phyloP scores from a whole-genome alignment of 2,797 vertebrate species.

The Gambusia yucatana region DNA sequence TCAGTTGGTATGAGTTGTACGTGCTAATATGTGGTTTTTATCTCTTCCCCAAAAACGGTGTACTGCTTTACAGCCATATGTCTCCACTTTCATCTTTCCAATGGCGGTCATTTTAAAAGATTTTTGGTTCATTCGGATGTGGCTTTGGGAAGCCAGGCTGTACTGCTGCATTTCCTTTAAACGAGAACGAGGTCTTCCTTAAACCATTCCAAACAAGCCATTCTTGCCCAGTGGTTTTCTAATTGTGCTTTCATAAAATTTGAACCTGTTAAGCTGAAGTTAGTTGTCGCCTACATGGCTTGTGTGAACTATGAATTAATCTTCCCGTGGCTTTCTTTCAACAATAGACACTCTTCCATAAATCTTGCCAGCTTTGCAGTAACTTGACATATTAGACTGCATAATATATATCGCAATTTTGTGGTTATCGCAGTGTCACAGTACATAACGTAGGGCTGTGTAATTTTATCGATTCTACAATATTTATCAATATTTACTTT shows the following conservation, averaged over 20 bases:
- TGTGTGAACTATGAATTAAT: not conserved
- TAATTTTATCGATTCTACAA: too few relatives aligned
- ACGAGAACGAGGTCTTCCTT: not conserved
- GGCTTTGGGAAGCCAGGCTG: not conserved
- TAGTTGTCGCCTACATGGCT: too few relatives aligned
- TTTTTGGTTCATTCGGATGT: not conserved
- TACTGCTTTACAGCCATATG: not conserved
- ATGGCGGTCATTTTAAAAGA: not conserved
- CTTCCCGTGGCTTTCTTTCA: not conserved
- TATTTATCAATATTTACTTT: too few relatives aligned
- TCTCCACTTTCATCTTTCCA: not conserved
- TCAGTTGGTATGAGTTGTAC: not conserved
- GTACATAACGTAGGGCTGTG: not conserved
- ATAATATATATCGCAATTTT: not conserved
- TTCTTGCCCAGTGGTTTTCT: not conserved
- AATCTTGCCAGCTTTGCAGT: not conserved
- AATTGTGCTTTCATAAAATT: not conserved
- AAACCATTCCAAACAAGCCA: not conserved
- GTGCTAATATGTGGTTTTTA: not conserved
- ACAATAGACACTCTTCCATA: not conserved
- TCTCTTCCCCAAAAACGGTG: not conserved
- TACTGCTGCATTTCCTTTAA: not conserved
- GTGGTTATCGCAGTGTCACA: not conserved
- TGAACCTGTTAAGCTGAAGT: not conserved
- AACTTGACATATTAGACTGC: not conserved